phyloP scores from a whole-genome alignment of 2,113 vertebrate genomes.

The Nerophis ophidion region DNA sequence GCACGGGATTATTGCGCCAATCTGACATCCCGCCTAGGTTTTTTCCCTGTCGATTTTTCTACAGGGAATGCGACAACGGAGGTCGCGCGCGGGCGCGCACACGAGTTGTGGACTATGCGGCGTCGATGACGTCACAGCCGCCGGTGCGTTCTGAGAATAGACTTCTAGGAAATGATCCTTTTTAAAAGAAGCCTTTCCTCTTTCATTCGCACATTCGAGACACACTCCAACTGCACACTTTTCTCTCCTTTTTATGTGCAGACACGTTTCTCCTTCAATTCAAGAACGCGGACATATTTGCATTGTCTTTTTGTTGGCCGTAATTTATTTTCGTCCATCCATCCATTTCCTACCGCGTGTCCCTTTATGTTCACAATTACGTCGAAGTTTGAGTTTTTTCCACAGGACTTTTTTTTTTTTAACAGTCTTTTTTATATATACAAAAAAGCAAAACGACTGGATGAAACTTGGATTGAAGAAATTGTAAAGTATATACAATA shows the following conservation, averaged over 20 bases:
- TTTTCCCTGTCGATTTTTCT: background rate
- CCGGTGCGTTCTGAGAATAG: conserved; percentile 73
- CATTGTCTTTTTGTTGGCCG: no score
- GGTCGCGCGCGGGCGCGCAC: background rate
- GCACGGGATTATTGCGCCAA: background rate
- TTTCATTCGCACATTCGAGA: conserved; percentile 53
- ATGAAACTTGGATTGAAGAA: conserved; percentile 21
- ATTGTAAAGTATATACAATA: background rate
- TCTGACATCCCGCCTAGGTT: background rate
- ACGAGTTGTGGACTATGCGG: conserved; percentile 17
- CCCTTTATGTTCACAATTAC: background rate
- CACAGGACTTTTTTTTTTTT: background rate
- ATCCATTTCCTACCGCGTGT: background rate
- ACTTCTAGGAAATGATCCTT: conserved; percentile 72
- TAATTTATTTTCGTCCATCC: no score
- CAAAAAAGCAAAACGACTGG: conserved; percentile 1
- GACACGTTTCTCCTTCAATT: background rate
- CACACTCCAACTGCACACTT: conserved; percentile 31
- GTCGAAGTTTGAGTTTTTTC: background rate
- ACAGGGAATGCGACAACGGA: background rate
- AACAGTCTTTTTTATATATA: background rate
- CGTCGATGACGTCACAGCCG: conserved; percentile 70
- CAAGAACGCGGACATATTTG: no score
- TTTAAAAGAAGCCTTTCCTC: conserved; percentile 66
- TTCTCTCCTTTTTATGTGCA: background rate